Base-by-base conservation (phyloP, 2,888 invertebrate species). In the Trissolcus brochymenae region DNA sequence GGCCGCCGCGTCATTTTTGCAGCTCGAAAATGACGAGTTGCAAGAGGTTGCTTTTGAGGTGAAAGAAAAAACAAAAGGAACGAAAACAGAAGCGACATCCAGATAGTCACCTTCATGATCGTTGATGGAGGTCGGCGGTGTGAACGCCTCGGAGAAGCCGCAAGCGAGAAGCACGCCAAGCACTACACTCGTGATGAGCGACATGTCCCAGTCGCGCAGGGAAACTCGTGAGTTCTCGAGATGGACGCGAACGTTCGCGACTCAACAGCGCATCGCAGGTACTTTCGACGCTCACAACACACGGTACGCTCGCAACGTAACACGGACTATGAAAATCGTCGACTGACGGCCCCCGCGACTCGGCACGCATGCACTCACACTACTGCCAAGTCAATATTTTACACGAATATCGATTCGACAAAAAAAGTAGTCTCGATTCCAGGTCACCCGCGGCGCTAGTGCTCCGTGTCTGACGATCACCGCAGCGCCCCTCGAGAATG, bases 391-490 rank as follows among this genome's bases (percentile, higher is more conserved):
- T 88, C 88, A 88, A 88, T 88, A 88, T 88, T 88, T 87, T 85
- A 88, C 87, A 83, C 86, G 85, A 86, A 88, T 88, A 88, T 88
- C 88, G 88, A 88, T 88, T 88, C 84, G 87, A 81, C 80, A 81
- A 82, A 83, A 82, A 83, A 35, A 82, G 76, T 82, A 81, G 81
- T 85, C 73, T 57, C 78, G 68, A 84, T 85, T 84, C 81, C 79
- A 64, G 40, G 61, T 80, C 53, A 72, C 61, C 11, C 56, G 81
- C 6, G 81, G 81, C 83, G 83, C 83, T 81, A 59, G 50, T 56
- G 51, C 43, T n/a, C 46, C 46, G 14, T 9, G 46, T 46, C 16
- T 16, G 14, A 16, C 4, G 2, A 14, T 46, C n/a, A 46, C 25
- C 25, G 25, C 25, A 25, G 25, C 25, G 25, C 25, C 25, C 25